phyloP scores from a whole-genome alignment of 2,113 vertebrate genomes.

The Sclerurus mexicanus region DNA sequence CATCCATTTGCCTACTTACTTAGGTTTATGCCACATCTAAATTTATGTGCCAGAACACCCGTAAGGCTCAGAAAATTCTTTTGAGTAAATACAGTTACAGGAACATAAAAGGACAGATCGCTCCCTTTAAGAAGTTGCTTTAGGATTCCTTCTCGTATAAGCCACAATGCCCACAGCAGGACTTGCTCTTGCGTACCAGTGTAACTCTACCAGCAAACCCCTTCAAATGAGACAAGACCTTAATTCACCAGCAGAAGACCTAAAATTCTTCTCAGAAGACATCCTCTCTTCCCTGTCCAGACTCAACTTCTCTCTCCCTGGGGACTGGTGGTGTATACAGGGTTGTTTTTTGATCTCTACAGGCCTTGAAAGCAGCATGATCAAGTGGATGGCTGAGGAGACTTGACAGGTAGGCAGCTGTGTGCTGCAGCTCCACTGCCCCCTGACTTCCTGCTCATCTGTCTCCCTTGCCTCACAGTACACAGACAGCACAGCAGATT shows the following conservation, averaged over 20 bases:
- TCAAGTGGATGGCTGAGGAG: slow-evolving; percentile 20
- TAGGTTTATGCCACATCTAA: background rate
- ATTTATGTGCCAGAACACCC: background rate
- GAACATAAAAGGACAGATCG: background rate
- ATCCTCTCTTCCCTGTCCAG: background rate
- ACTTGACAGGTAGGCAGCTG: slow-evolving; percentile 14
- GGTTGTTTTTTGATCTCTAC: background rate
- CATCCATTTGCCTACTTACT: background rate
- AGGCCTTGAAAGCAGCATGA: slow-evolving; percentile 22
- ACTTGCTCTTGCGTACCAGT: background rate
- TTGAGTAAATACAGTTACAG: background rate
- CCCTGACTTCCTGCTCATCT: slow-evolving; percentile 46
- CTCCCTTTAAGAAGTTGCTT: background rate
- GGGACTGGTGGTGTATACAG: background rate
- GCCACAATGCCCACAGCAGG: background rate
- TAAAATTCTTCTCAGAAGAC: background rate
- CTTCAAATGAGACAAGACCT: background rate
- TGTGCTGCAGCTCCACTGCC: slow-evolving; percentile 13
- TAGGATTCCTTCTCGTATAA: background rate
- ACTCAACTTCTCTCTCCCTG: background rate
- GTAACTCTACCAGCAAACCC: background rate
- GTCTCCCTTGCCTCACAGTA: slow-evolving; percentile 18
- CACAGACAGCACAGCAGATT: slow-evolving; percentile 24
- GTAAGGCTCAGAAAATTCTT: background rate
- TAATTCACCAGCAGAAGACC: background rate